Conservation (phyloP, 1,140 invertebrate species). For the Drosophila mojavensis region DNA sequence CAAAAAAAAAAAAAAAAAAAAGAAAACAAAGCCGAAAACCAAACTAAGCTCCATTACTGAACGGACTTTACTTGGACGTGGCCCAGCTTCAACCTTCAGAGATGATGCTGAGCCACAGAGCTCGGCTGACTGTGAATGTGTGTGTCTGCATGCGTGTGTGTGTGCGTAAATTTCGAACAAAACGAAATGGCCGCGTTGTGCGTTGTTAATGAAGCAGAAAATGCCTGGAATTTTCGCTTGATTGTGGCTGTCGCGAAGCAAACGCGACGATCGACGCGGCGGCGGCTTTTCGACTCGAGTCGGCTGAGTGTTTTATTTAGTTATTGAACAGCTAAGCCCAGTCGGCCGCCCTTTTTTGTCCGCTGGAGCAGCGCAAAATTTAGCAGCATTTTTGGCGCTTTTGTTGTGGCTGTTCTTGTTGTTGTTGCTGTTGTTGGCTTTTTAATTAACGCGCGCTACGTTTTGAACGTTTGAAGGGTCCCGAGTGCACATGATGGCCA, state of each 20-base stretch:
- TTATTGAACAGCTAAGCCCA: slow-evolving; percentile 69
- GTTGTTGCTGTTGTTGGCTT: slow-evolving; percentile 44
- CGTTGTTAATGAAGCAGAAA: slow-evolving; percentile 82
- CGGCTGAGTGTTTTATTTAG: slow-evolving; percentile 76
- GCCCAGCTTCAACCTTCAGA: slow-evolving; percentile 12
- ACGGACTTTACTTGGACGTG: slow-evolving; percentile 30
- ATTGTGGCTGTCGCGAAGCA: slow-evolving; percentile 54
- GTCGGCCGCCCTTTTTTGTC: slow-evolving; percentile 45
- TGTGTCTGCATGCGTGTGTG: slow-evolving; percentile 11
- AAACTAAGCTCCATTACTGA: slow-evolving; percentile 65
- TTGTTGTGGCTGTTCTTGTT: slow-evolving; percentile 51
- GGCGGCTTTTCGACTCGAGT: slow-evolving; percentile 19
- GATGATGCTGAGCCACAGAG: neutral
- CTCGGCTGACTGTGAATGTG: neutral
- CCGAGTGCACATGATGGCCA: slow-evolving; percentile 72
- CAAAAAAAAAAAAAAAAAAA: slow-evolving; percentile 34
- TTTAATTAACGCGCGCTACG: slow-evolving; percentile 81
- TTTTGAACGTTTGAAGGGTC: slow-evolving; percentile 73
- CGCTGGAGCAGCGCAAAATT: slow-evolving; percentile 48
- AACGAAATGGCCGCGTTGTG: slow-evolving; percentile 75
- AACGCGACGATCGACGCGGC: slow-evolving; percentile 23
- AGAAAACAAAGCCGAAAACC: slow-evolving; percentile 30
- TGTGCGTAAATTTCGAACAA: slow-evolving; percentile 70
- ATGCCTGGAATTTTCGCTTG: slow-evolving; percentile 79
- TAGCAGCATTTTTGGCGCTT: slow-evolving; percentile 80